These are phyloP conservation scores for Chrysomela aeneicollis DNA, from an alignment of 2,888 invertebrate species.

Conservation along the genomic window DNA sequence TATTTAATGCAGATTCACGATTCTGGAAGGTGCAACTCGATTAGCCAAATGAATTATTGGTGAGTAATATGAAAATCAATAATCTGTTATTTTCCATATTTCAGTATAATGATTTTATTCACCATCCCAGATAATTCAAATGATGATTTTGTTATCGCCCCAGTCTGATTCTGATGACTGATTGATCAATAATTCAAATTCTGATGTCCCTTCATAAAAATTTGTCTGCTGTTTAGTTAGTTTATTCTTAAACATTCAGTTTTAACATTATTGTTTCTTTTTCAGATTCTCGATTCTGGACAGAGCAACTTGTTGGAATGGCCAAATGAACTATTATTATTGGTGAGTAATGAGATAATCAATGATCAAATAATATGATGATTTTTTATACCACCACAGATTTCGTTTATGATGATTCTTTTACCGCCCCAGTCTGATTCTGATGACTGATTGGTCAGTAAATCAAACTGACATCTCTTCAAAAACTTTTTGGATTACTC, in stretches of 20 bases:
- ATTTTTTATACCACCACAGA: too few relatives aligned
- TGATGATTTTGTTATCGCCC: too few relatives aligned
- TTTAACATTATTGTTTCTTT: too few relatives aligned
- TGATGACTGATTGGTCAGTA: slow-evolving; percentile 33
- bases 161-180: slow-evolving; percentile 39
- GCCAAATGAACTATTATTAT: background rate
- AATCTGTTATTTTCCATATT: too few relatives aligned
- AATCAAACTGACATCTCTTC: too few relatives aligned
- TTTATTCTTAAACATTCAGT: too few relatives aligned
- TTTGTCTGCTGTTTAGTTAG: too few relatives aligned
- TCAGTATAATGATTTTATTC: slow-evolving; percentile 16
- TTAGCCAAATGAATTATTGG: background rate
- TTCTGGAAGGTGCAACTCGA: too few relatives aligned
- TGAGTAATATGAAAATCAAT: too few relatives aligned
- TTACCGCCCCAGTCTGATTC: slow-evolving; percentile 38
- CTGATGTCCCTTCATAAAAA: too few relatives aligned
- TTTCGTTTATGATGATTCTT: slow-evolving; percentile 30
- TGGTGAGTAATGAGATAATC: background rate
- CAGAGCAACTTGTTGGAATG: too few relatives aligned
- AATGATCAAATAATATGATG: background rate
- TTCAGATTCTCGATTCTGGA: background rate
- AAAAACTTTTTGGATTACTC: too few relatives aligned
- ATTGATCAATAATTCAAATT: slow-evolving; percentile 32
- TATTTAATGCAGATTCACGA: background rate
- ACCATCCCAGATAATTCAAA: slow-evolving; percentile 46